Percentiles rank a stretch among this genome's conserved stretches.
Conservation (phyloP, 2,888 invertebrate genomes). For the Apodemia hepburni region DNA sequence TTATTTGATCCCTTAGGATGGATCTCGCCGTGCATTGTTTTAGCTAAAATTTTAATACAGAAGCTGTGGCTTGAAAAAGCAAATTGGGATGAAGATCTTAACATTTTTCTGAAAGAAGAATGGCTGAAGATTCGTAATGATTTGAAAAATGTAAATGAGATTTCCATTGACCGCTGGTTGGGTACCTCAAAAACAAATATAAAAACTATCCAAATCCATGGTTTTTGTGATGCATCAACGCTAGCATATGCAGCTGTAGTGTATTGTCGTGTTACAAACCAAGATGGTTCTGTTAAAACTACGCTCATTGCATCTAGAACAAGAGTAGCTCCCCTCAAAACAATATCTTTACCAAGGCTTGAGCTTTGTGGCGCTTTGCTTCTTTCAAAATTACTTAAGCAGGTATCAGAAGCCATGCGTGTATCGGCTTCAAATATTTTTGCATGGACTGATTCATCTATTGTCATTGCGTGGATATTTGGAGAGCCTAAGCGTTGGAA, state of each 20-base stretch:
- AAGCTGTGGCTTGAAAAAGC: slow-evolving; percentile 26
- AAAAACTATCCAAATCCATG: slow-evolving; percentile 18
- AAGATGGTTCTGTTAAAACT: not conserved
- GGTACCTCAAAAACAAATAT: not conserved
- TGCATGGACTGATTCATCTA: slow-evolving; percentile 25
- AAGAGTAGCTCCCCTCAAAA: slow-evolving; percentile 28
- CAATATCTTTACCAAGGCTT: slow-evolving; percentile 26
- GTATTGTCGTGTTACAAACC: not conserved
- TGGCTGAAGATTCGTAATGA: slow-evolving; percentile 17
- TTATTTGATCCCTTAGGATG: slow-evolving; percentile 24
- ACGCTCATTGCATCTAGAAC: slow-evolving; percentile 20
- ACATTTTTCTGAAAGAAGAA: slow-evolving; percentile 2
- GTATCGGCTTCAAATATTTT: slow-evolving; percentile 23
- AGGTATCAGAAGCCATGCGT: slow-evolving; percentile 25
- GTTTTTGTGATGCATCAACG: slow-evolving; percentile 20
- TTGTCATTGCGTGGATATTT: slow-evolving; percentile 26
- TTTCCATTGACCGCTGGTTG: slow-evolving; percentile 20
- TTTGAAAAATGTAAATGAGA: slow-evolving; percentile 18
- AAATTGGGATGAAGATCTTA: slow-evolving; percentile 26
- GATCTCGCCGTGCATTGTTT: slow-evolving; percentile 23
- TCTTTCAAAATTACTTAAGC: slow-evolving; percentile 29
- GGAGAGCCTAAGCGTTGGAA: slow-evolving; percentile 34
- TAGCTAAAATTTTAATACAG: slow-evolving; percentile 30
- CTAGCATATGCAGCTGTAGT: not conserved
- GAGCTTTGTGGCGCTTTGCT: slow-evolving; percentile 28